Conservation (phyloP, 2,113 vertebrate genomes). For the Carollia perspicillata region DNA sequence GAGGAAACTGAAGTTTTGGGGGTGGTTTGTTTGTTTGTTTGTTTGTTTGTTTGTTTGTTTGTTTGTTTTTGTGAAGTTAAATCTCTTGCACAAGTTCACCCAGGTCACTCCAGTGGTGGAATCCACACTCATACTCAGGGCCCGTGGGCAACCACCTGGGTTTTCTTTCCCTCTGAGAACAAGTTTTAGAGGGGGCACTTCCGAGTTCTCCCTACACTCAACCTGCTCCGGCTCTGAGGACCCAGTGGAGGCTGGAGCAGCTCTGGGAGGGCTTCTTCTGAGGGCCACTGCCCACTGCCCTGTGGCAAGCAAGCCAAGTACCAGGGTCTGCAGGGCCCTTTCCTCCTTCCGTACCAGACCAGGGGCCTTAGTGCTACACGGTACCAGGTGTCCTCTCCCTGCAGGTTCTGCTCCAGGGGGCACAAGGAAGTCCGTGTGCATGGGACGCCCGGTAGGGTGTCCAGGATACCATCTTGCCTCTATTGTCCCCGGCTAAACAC, state of each 20-base stretch:
- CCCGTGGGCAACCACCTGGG: neutral
- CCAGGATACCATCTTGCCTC: neutral
- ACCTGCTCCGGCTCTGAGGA: neutral
- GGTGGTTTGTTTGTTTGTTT: too few relatives aligned
- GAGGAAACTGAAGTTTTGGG: neutral
- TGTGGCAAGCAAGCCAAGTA: neutral
- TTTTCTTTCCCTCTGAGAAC: neutral
- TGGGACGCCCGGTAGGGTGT: fast-evolving
- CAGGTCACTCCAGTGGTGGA: neutral
- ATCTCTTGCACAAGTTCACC: neutral
- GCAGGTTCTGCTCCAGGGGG: neutral
- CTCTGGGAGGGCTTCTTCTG: neutral
- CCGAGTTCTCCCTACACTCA: neutral
- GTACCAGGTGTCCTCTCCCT: neutral
- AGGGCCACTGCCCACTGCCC: neutral
- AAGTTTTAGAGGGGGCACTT: neutral
- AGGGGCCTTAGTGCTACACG: neutral
- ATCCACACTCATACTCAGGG: fast-evolving
- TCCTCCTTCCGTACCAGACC: neutral
- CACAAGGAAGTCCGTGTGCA: neutral
- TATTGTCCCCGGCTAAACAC: fast-evolving
- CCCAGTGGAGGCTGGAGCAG: neutral
- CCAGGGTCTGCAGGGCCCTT: neutral
- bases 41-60: too few relatives aligned
- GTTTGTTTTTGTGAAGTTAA: neutral